Base-by-base conservation (phyloP, 2,797 vertebrate genomes). In the Sternarchorhynchus goeldii region DNA sequence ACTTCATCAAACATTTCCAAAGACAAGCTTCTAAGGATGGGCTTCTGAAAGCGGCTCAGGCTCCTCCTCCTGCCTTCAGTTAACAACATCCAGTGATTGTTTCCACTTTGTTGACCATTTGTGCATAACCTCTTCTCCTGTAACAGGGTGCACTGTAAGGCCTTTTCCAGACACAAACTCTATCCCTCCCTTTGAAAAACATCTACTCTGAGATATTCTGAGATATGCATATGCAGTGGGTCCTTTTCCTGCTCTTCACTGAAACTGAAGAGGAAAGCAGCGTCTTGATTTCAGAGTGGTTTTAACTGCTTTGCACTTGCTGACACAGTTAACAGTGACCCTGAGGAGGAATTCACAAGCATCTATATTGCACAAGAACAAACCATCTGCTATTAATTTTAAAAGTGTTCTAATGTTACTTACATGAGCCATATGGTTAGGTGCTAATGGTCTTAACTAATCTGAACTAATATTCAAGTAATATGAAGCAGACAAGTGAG, bases 341-440 rank as follows among this genome's bases (percentile, higher is more conserved):
- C 62, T 36, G 64, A 65, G 62, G 57, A 72, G 39, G 36, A 79
- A 60, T 53, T 55, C 32, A 25, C 55, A 74, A 55, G 56, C 29
- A 21, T 25, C 55, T 57, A 45, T 53, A 68, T 72, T 60, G 17
- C 45, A 73, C 70, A 34, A 36, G 53, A 79, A 74, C 63, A 60
- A 68, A 74, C 58, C 25, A 41, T 34, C 36, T 36, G 71, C 77
- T 60, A 66, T 79, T 79, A 67, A 68, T 39, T 68, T 25, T 36
- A 57, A 31, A 29, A 14, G 41, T 50, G 12, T 50, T 3, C 29
- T 32, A 10, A 39, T 14, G 36, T 36, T 58, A 39, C 55, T 29
- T 60, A 21, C 25, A 31, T 7, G 36, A 29, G 55, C 29, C 59
- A 16, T 29, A 18, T 12, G 55, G n/a, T 7, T 34, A 18, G 36